Evolutionary conservation across 1,140 invertebrate genomes (phyloP).

Genomic region (Pteromalus puparum): DNA sequence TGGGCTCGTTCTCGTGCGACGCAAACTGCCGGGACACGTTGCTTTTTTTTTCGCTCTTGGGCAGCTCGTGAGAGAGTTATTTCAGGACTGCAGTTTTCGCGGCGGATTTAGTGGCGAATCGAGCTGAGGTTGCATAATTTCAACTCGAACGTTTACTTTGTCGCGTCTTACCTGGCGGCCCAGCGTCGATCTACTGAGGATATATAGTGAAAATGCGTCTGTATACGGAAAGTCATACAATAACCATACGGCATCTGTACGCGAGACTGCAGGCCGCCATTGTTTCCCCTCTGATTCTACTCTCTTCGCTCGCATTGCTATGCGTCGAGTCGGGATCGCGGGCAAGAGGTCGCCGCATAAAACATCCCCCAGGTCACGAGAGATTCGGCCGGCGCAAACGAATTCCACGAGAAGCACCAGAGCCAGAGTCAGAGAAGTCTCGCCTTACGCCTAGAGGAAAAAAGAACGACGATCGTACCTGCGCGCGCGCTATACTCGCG

Average conservation of each 20-base stretch:
- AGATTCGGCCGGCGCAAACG: slow-evolving; percentile 53
- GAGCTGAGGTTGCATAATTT: neutral
- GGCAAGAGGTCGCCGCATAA: slow-evolving; percentile 67
- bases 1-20: neutral
- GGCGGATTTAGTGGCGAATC: neutral
- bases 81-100: neutral
- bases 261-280: slow-evolving; percentile 32
- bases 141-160: no score
- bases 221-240: no score
- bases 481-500: slow-evolving; percentile 37
- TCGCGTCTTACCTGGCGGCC: no score
- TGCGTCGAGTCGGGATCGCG: slow-evolving; percentile 62
- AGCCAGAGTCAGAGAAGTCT: neutral
- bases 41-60: neutral
- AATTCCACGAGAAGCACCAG: slow-evolving; percentile 54
- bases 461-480: slow-evolving; percentile 42
- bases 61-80: neutral
- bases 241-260: no score
- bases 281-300: slow-evolving; percentile 1
- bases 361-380: slow-evolving; percentile 62
- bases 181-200: no score
- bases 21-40: no score
- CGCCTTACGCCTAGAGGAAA: neutral
- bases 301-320: slow-evolving; percentile 61
- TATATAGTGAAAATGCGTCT: no score